Evolutionary conservation across 2,888 invertebrate species (phyloP).

Genomic region (Drosophila percnosoma): DNA sequence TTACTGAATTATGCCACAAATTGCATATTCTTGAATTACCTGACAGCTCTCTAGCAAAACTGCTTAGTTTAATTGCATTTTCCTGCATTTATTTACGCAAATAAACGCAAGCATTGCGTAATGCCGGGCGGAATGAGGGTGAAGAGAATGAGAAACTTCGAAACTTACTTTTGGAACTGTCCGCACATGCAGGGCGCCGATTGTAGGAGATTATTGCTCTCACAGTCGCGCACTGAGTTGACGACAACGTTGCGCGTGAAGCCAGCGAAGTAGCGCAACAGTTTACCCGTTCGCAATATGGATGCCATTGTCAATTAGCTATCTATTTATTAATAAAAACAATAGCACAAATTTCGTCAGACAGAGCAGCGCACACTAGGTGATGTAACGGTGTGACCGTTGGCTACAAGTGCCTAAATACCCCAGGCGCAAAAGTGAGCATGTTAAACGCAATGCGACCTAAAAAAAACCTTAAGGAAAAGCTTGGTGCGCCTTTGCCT

Average conservation of each 20-base stretch:
- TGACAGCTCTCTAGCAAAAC: not conserved
- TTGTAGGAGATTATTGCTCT: constrained; percentile 86
- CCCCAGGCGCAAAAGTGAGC: not conserved
- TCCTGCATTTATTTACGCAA: constrained; percentile 2
- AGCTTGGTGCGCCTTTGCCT: not conserved
- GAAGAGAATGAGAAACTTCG: constrained; percentile 20
- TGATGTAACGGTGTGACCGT: constrained; percentile 41
- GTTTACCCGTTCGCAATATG: constrained; percentile 88
- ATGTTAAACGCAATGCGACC: constrained; percentile 6
- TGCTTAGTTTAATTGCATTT: not conserved
- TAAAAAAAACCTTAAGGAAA: not conserved
- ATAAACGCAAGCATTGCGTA: constrained; percentile 64
- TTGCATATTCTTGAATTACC: constrained; percentile 13
- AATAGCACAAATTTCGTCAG: constrained; percentile 24
- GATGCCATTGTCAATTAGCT: constrained; percentile 79
- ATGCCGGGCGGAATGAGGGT: constrained; percentile 52
- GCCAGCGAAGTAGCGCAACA: constrained; percentile 90
- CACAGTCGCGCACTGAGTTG: constrained; percentile 88
- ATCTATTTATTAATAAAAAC: constrained; percentile 51
- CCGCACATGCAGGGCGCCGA: constrained; percentile 86
- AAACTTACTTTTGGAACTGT: constrained; percentile 85
- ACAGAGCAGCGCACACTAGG: constrained; percentile 41
- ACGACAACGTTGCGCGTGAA: constrained; percentile 89
- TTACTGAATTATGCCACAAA: constrained; percentile 21
- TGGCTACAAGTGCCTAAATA: not conserved